phyloP scores from a whole-genome alignment of 2,888 invertebrate genomes.

The Lasioglossum morio region DNA sequence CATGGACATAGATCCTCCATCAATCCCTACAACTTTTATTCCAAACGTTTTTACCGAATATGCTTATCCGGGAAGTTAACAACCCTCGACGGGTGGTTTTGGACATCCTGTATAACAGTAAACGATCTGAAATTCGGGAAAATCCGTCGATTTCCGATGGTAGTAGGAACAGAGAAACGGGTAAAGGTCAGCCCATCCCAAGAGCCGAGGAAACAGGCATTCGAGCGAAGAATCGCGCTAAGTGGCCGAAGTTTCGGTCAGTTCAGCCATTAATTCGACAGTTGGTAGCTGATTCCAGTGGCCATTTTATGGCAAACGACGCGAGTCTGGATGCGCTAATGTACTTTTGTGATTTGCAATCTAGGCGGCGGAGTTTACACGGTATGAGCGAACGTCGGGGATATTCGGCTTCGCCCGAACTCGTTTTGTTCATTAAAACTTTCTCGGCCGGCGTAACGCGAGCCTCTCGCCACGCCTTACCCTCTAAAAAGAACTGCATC shows the following conservation, averaged over 20 bases:
- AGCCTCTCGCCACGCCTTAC: slow-evolving; percentile 6
- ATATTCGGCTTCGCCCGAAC: slow-evolving; percentile 32
- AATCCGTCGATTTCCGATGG: too few species aligned
- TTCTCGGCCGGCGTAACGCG: slow-evolving; percentile 39
- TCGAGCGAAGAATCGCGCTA: slow-evolving; percentile 41
- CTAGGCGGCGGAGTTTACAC: slow-evolving; percentile 46
- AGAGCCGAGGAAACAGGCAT: slow-evolving; percentile 19
- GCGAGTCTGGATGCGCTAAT: slow-evolving; percentile 44
- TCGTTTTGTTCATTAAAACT: slow-evolving; percentile 63
- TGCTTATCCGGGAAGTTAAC: too few species aligned
- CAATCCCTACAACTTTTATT: too few species aligned
- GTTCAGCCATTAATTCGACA: slow-evolving; percentile 43
- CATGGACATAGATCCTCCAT: too few species aligned
- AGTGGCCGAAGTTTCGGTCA: slow-evolving; percentile 42
- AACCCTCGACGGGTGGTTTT: too few species aligned
- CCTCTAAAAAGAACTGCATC: slow-evolving; percentile 12
- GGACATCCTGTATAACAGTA: too few species aligned
- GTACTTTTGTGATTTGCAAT: slow-evolving; percentile 58
- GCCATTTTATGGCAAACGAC: slow-evolving; percentile 28
- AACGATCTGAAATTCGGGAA: too few species aligned
- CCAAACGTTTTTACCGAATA: too few species aligned
- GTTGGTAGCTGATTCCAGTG: neutral
- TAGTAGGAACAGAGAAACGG: neutral
- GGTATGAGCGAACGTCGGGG: slow-evolving; percentile 38
- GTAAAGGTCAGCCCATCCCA: neutral